These are phyloP conservation scores for Homarus americanus DNA, from an alignment of 1,140 invertebrate species.

Conservation along the genomic window DNA sequence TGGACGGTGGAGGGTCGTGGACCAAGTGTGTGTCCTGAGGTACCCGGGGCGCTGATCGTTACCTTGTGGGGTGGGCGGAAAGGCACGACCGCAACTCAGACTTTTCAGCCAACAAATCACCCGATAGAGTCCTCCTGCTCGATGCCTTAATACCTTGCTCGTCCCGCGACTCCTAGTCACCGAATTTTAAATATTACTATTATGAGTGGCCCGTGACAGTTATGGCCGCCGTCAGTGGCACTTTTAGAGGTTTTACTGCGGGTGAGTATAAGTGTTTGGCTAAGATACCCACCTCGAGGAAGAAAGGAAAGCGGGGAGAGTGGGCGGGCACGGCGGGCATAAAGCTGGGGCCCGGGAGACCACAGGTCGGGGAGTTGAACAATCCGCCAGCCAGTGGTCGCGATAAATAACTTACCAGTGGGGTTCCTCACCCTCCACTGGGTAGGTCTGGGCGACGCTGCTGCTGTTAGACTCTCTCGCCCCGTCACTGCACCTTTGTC, in stretches of 20 bases:
- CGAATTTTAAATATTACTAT: constrained; percentile 59
- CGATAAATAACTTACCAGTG: constrained; percentile 53
- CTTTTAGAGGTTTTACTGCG: constrained; percentile 5
- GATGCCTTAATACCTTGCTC: constrained; percentile 60
- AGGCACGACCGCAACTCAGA: constrained; percentile 49
- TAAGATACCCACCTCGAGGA: neutral
- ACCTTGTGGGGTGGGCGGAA: constrained; percentile 23
- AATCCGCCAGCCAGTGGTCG: constrained; percentile 49
- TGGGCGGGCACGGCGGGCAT: neutral
- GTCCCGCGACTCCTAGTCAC: constrained; percentile 37
- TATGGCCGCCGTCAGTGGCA: constrained; percentile 13
- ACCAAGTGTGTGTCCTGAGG: no score
- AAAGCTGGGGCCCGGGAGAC: neutral
- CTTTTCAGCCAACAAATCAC: constrained; percentile 66
- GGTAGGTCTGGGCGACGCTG: no score
- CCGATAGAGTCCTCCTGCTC: constrained; percentile 58
- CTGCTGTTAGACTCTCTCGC: neutral
- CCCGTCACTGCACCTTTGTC: constrained; percentile 44
- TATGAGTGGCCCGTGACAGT: constrained; percentile 53
- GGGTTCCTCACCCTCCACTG: constrained; percentile 13
- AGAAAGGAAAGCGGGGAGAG: neutral
- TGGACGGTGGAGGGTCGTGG: no score
- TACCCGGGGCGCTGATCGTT: constrained; percentile 32
- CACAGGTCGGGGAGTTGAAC: constrained; percentile 4
- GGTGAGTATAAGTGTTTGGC: constrained; percentile 5